Conservation (phyloP, 2,888 invertebrate genomes). For the Tenodera sinensis region DNA sequence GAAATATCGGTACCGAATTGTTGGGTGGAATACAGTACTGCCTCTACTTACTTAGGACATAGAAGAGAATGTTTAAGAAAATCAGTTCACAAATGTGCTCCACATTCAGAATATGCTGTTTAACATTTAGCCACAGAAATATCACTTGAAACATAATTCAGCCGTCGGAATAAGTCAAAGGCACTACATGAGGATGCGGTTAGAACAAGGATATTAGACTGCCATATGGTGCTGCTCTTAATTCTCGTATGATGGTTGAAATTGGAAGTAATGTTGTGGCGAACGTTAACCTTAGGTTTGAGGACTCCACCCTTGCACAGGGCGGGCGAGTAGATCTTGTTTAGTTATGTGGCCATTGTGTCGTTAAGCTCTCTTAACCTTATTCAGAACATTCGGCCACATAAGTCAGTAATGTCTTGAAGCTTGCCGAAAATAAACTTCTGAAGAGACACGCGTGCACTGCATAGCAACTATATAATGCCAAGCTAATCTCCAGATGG, state of each 20-base stretch:
- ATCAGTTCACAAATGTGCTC: too few species aligned
- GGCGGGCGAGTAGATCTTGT: not conserved
- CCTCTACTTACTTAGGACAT: too few species aligned
- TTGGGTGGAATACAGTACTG: too few species aligned
- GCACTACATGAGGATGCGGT: too few species aligned
- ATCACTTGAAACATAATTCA: too few species aligned
- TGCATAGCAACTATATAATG: not conserved
- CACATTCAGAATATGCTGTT: too few species aligned
- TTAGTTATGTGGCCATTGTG: not conserved
- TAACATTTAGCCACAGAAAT: too few species aligned
- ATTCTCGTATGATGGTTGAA: not conserved
- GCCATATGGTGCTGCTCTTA: not conserved
- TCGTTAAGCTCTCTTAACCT: not conserved
- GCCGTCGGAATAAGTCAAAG: too few species aligned
- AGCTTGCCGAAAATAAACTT: not conserved
- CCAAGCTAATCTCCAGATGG: not conserved
- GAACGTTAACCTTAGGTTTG: not conserved
- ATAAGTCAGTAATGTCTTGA: not conserved
- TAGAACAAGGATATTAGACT: not conserved
- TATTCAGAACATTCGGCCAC: not conserved
- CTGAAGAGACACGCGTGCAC: not conserved
- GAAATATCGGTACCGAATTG: too few species aligned
- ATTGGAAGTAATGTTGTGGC: not conserved
- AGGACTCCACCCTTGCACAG: not conserved
- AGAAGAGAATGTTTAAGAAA: too few species aligned